Evolutionary conservation across 2,888 invertebrate genomes (phyloP).

Genomic region (Carpatolechia fugitivella): DNA sequence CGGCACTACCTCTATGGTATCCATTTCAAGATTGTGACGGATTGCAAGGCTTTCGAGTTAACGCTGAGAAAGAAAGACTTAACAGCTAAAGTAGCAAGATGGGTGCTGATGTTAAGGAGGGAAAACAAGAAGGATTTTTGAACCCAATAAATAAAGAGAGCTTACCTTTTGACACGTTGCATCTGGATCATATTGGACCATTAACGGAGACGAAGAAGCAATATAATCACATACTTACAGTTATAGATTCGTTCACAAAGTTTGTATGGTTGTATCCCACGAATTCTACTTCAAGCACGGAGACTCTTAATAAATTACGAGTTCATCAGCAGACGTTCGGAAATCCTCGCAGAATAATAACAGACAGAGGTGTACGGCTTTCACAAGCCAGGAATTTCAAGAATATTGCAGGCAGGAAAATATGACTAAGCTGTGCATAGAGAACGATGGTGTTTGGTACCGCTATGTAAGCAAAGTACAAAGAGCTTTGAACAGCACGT

Average conservation of each 20-base stretch:
- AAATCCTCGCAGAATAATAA: slow-evolving; percentile 40
- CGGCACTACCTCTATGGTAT: slow-evolving; percentile 18
- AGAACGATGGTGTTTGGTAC: slow-evolving; percentile 19
- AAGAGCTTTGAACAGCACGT: slow-evolving; percentile 27
- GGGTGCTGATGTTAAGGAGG: slow-evolving; percentile 28
- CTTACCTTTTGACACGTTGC: slow-evolving; percentile 36
- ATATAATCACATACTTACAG: slow-evolving; percentile 44
- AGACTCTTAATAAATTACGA: slow-evolving; percentile 35
- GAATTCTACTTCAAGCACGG: slow-evolving; percentile 33
- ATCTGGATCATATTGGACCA: slow-evolving; percentile 46
- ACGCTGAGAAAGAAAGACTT: slow-evolving; percentile 20
- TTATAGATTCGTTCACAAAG: slow-evolving; percentile 45
- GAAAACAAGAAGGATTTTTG: slow-evolving; percentile 37
- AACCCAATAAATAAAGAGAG: slow-evolving; percentile 38
- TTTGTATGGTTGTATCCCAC: slow-evolving; percentile 46
- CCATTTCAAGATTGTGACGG: slow-evolving; percentile 20
- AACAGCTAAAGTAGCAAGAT: slow-evolving; percentile 20
- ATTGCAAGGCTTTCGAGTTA: slow-evolving; percentile 18
- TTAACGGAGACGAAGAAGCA: slow-evolving; percentile 35
- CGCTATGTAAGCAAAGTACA: slow-evolving; percentile 23
- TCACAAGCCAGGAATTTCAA: slow-evolving; percentile 39
- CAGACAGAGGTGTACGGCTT: slow-evolving; percentile 46
- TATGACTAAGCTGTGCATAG: slow-evolving; percentile 22
- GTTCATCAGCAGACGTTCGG: slow-evolving; percentile 39
- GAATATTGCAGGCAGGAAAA: slow-evolving; percentile 40